Evolutionary conservation across 2,113 vertebrate species (phyloP), one percentile per base, ranked within the genome.

Genomic region (Cyanistes caeruleus): DNA sequence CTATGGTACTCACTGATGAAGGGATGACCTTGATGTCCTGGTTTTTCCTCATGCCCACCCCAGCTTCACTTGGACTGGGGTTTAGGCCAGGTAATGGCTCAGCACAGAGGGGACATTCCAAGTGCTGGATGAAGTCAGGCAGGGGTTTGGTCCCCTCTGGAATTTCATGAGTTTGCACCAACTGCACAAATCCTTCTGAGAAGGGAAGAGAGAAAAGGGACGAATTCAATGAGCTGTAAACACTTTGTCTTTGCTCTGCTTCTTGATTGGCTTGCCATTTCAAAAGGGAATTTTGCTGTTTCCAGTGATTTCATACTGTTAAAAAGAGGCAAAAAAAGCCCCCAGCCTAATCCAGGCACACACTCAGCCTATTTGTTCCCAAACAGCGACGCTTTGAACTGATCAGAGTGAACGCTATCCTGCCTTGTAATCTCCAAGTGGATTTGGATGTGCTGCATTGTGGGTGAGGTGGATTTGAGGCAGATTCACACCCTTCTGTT

Each of bases 401-500:
- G 87, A 74, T 89, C 63, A 56, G 76, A 67, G 76, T 4, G 16
- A 70, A 62, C 4, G 8, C 64, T 81, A 24, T 43, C 86, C 86
- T 67, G 72, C 12, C 79, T 44, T 77, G 83, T 84, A 53, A 77
- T 80, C 91, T 89, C 91, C 60, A 4, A 27, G 75, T 31, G 94
- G 86, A n/a, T 89, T 84, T 78, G 91, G 82, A 15, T 35, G 60
- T 49, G 44, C 25, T 60, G 75, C 56, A 23, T 39, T 48, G 89
- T 24, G 93, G 81, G 65, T 41, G 72, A 88, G 87, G 90, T 8
- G 9, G 70, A 63, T 83, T 85, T 41, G 63, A 88, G 79, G 84
- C 8, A 13, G 69, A 63, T 83, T 85, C 94, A 30, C 67, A 22
- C 90, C 85, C 90, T 83, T 73, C 93, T 95, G 78, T 35, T 83